A percentile compares a stretch with the other conserved stretches of the same genome.
These are phyloP conservation scores for Dipodomys spectabilis DNA, from an alignment of 2,113 vertebrate species.

Conservation along the genomic window DNA sequence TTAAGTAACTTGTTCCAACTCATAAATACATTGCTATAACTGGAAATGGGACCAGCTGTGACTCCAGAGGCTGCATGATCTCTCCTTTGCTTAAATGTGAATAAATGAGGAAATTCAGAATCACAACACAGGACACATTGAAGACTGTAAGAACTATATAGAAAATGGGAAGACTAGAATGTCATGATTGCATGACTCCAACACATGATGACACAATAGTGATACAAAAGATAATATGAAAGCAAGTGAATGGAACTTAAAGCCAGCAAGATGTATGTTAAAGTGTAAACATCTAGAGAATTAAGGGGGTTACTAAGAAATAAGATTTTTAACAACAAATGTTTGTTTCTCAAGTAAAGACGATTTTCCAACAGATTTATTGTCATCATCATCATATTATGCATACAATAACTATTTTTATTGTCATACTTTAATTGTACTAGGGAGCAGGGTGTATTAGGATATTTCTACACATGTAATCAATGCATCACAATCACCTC, in stretches of 20 bases:
- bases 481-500: no score
- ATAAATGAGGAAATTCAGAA: background rate
- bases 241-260: background rate
- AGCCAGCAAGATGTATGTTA: background rate
- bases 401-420: no score
- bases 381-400: no score
- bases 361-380: conserved; percentile 10
- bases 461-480: no score
- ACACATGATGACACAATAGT: background rate
- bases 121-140: background rate
- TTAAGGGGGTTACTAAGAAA: background rate
- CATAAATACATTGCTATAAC: background rate
- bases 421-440: no score
- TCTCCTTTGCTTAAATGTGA: background rate
- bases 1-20: background rate
- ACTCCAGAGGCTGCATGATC: background rate
- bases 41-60: background rate
- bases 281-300: background rate
- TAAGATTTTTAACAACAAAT: background rate
- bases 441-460: no score
- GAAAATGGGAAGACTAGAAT: background rate
- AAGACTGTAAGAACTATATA: background rate
- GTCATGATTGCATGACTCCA: background rate
- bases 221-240: background rate
- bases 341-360: background rate